A percentile compares a stretch with the other conserved stretches of the same genome.
Evolutionary conservation across 2,797 vertebrate genomes (phyloP).

Genomic region (Sebastes steindachneri): DNA sequence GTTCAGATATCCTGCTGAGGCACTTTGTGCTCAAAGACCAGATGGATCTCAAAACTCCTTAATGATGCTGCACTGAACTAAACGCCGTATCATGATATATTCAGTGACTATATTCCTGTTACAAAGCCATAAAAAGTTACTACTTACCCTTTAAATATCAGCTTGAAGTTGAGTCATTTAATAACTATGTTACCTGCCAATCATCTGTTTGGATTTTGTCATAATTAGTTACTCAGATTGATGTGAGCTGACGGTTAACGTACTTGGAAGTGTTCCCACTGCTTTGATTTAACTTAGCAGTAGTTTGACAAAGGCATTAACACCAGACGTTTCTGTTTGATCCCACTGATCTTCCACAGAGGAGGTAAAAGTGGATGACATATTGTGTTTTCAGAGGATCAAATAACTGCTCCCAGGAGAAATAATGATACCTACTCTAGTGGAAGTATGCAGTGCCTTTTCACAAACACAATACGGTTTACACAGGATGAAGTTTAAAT

Average conservation of each 20-base stretch:
- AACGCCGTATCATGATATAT: not conserved
- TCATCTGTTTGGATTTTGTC: slow-evolving; percentile 9
- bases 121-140: not conserved
- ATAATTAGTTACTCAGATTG: slow-evolving; percentile 16
- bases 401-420: not conserved
- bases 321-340: slow-evolving; percentile 3
- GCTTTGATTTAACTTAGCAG: slow-evolving; percentile 22
- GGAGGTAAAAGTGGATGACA: not conserved
- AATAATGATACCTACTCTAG: not conserved
- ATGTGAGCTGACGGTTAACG: slow-evolving; percentile 17
- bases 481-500: not conserved
- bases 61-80: not conserved
- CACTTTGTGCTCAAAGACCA: not conserved
- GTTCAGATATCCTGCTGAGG: not conserved
- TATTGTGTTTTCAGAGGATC: slow-evolving; percentile 18
- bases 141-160: not conserved
- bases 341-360: slow-evolving; percentile 1
- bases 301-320: slow-evolving; percentile 6
- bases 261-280: not conserved
- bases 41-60: not conserved
- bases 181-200: not conserved
- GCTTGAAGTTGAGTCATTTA: slow-evolving; percentile 18
- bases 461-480: not conserved
- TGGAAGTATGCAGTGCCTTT: not conserved
- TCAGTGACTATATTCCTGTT: not conserved